A percentile compares a stretch with the other conserved stretches of the same genome.
phyloP scores from a whole-genome alignment of 2,113 vertebrate genomes.

The Sylvia atricapilla region DNA sequence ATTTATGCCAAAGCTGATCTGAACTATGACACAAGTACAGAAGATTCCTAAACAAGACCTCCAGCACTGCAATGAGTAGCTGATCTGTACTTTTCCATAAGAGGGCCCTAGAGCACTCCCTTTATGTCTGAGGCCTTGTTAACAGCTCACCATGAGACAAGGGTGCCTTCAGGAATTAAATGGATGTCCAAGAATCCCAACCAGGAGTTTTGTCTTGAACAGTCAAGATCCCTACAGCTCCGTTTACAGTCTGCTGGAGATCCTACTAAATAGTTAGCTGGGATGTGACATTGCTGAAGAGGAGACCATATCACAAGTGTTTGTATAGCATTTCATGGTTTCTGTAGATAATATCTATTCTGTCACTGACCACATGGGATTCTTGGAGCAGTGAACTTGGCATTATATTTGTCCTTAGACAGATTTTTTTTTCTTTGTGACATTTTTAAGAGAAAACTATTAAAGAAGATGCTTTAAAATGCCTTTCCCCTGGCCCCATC shows the following conservation, averaged over 20 bases:
- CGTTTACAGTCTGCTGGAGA: not conserved
- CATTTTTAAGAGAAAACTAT: not conserved
- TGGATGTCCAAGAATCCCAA: not conserved
- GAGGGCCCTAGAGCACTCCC: not conserved
- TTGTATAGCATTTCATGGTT: not conserved
- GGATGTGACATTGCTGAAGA: not conserved
- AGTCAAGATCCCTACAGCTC: not conserved
- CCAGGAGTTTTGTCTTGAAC: not conserved
- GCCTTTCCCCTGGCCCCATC: not conserved
- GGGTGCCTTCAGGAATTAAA: not conserved
- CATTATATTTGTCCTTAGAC: not conserved
- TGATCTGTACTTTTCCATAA: not conserved
- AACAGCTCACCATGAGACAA: not conserved
- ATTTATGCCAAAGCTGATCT: not conserved
- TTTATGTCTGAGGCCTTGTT: not conserved
- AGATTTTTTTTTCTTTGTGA: not conserved
- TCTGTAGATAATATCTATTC: not conserved
- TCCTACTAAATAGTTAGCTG: not conserved
- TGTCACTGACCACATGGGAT: not conserved
- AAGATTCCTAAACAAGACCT: not conserved
- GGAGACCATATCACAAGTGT: not conserved
- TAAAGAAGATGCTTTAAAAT: not conserved
- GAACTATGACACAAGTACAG: not conserved
- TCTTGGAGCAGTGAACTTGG: not conserved
- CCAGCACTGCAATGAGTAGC: not conserved